These are phyloP conservation scores for Chelmon rostratus DNA, from an alignment of 2,797 vertebrate genomes.

Conservation along the genomic window DNA sequence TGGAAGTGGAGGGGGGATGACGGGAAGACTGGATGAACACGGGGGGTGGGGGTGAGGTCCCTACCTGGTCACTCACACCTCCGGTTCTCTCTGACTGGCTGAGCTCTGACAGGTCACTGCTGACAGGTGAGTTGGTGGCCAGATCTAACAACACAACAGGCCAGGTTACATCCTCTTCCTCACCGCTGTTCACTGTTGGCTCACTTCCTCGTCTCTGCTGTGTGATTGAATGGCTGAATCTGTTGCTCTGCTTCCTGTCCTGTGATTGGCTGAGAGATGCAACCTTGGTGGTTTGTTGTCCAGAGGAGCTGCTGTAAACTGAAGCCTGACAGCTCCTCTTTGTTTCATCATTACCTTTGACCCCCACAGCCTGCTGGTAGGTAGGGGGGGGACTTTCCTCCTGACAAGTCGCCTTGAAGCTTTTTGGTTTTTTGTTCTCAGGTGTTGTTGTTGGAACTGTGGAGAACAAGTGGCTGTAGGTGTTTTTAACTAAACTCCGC, in stretches of 20 bases:
- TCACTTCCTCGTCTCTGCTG: slow-evolving; percentile 56
- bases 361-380: slow-evolving; percentile 64
- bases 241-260: slow-evolving; percentile 31
- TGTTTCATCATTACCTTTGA: slow-evolving; percentile 44
- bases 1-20: neutral
- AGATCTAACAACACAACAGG: neutral
- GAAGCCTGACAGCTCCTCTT: neutral
- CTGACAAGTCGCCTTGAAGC: slow-evolving; percentile 42
- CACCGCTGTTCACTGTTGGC: slow-evolving; percentile 33
- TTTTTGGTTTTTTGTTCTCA: neutral
- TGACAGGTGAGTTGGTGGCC: neutral
- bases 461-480: slow-evolving; percentile 81
- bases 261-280: slow-evolving; percentile 62
- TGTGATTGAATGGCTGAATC: slow-evolving; percentile 27
- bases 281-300: slow-evolving; percentile 42
- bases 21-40: neutral
- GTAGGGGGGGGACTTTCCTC: slow-evolving; percentile 62
- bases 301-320: neutral
- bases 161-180: slow-evolving; percentile 14
- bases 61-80: neutral
- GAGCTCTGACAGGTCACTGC: slow-evolving; percentile 14
- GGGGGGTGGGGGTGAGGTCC: neutral
- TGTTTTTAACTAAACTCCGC: slow-evolving; percentile 90
- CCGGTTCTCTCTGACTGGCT: slow-evolving; percentile 27
- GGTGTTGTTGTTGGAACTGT: neutral